Percentiles rank a stretch among this genome's conserved stretches.
Evolutionary conservation across 2,888 invertebrate genomes (phyloP).

Genomic region (Hydriomena furcata): DNA sequence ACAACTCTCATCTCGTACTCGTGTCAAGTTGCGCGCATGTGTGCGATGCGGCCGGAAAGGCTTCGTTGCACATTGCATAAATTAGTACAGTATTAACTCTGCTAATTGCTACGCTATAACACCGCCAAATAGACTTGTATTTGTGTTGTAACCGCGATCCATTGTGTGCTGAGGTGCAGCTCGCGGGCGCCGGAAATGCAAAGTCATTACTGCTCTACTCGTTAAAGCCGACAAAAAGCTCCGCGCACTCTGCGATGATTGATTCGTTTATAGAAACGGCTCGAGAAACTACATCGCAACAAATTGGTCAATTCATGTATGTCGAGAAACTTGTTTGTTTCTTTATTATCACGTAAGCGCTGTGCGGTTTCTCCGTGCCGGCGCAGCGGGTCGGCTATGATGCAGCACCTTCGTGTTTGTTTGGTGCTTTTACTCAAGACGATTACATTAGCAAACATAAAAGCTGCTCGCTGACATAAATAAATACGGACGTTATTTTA

Average conservation of each 20-base stretch:
- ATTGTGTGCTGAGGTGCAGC: constrained; percentile 55
- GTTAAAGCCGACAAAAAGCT: constrained; percentile 66
- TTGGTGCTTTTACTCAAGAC: constrained; percentile 45
- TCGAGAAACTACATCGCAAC: constrained; percentile 64
- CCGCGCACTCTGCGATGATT: constrained; percentile 60
- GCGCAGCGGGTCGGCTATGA: constrained; percentile 45
- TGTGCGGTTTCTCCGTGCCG: constrained; percentile 52
- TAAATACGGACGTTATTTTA: constrained; percentile 42
- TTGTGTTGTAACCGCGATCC: constrained; percentile 51
- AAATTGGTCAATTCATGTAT: constrained; percentile 68
- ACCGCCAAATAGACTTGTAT: constrained; percentile 60
- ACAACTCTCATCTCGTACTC: constrained; percentile 43
- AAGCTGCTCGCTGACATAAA: constrained; percentile 38
- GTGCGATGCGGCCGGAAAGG: constrained; percentile 32
- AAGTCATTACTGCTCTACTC: constrained; percentile 63
- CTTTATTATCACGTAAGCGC: constrained; percentile 56
- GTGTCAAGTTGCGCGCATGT: constrained; percentile 24
- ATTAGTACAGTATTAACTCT: constrained; percentile 59
- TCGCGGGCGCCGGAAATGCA: constrained; percentile 55
- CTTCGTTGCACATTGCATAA: constrained; percentile 51
- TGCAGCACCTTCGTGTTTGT: constrained; percentile 44
- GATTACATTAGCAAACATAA: constrained; percentile 44
- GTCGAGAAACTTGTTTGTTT: constrained; percentile 61
- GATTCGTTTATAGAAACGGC: constrained; percentile 65
- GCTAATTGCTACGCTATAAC: constrained; percentile 64